Evolutionary conservation across 2,888 invertebrate genomes (phyloP).

Genomic region (Drosophila greeni): DNA sequence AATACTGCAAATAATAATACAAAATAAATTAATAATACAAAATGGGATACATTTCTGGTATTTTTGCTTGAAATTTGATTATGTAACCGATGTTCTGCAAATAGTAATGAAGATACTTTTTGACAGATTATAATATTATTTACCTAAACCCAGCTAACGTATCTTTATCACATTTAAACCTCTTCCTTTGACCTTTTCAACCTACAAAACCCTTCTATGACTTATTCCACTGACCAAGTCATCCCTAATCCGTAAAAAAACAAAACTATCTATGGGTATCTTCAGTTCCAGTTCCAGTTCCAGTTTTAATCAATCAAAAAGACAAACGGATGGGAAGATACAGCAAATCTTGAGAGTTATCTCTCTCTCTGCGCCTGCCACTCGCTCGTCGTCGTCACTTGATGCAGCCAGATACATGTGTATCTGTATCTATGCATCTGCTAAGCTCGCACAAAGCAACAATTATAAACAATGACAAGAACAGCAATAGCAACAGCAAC

Average conservation of each 20-base stretch:
- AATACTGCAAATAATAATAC: conserved; percentile 3
- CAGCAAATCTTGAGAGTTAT: conserved; percentile 11
- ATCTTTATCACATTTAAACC: background rate
- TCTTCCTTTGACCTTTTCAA: background rate
- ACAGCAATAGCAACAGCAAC: conserved; percentile 28
- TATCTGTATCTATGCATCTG: conserved; percentile 44
- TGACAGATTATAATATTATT: too few species aligned
- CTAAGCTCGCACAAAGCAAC: conserved; percentile 49
- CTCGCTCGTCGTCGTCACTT: conserved; percentile 15
- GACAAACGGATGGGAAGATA: conserved; percentile 7
- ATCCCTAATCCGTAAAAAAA: background rate
- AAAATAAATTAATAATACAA: background rate
- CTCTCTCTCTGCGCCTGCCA: conserved; percentile 15
- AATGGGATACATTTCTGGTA: background rate
- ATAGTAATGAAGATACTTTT: background rate
- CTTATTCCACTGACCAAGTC: conserved; percentile 2
- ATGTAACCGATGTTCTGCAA: background rate
- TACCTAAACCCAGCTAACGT: too few species aligned
- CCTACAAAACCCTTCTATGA: background rate
- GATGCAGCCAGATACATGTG: conserved; percentile 20
- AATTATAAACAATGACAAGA: conserved; percentile 65
- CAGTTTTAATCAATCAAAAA: conserved; percentile 46
- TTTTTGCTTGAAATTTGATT: background rate
- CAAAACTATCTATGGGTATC: background rate
- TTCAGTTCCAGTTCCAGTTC: background rate